Evolutionary conservation across 2,113 vertebrate species (phyloP).

Genomic region (Tupaia tana): DNA sequence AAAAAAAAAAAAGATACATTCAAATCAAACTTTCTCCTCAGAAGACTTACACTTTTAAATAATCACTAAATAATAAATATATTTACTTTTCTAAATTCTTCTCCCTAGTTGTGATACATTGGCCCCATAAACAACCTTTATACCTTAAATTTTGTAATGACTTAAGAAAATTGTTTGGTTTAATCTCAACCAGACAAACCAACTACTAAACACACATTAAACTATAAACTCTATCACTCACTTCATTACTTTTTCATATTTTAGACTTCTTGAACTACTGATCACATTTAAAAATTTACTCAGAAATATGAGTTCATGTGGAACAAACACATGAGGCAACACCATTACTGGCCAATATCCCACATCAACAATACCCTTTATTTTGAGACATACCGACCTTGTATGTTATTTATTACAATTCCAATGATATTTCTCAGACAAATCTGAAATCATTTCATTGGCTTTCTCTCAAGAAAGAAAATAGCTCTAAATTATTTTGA

Average conservation of each 20-base stretch:
- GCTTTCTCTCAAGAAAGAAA: constrained; percentile 64
- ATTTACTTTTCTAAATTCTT: constrained; percentile 80
- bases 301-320: constrained; percentile 87
- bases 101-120: not conserved
- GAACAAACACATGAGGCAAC: constrained; percentile 86
- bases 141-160: not conserved
- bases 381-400: not conserved
- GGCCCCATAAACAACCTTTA: not conserved
- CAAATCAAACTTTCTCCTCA: constrained; percentile 47
- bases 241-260: constrained; percentile 88
- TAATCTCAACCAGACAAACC: not conserved
- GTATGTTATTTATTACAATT: constrained; percentile 57
- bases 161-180: not conserved
- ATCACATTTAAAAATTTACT: constrained; percentile 86
- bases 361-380: constrained; percentile 81
- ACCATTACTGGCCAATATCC: constrained; percentile 84
- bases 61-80: constrained; percentile 65
- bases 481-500: constrained; percentile 56
- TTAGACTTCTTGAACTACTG: constrained; percentile 90
- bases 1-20: not conserved
- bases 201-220: constrained; percentile 84
- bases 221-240: constrained; percentile 87
- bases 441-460: constrained; percentile 76
- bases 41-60: constrained; percentile 70
- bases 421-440: constrained; percentile 62